These are phyloP conservation scores for Ptilonorhynchus violaceus DNA, from an alignment of 2,113 vertebrate species.

Conservation along the genomic window DNA sequence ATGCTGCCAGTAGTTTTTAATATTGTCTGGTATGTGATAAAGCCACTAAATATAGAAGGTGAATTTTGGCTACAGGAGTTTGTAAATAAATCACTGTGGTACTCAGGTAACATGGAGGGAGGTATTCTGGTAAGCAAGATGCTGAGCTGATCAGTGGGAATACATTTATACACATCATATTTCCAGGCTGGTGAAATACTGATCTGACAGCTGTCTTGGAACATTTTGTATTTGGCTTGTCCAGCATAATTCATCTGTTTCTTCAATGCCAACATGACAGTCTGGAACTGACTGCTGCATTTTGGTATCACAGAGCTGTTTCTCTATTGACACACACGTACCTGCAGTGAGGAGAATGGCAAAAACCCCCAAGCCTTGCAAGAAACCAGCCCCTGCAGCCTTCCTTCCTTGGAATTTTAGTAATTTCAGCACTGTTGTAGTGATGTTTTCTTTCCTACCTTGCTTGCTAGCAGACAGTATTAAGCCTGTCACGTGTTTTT, in stretches of 20 bases:
- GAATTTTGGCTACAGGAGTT: not conserved
- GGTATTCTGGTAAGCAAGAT: not conserved
- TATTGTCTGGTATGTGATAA: not conserved
- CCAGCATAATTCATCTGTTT: not conserved
- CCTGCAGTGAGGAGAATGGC: not conserved
- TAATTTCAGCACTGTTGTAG: not conserved
- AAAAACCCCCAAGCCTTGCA: not conserved
- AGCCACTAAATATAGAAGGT: not conserved
- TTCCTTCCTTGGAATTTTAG: not conserved
- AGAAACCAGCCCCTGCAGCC: not conserved
- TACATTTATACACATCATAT: not conserved
- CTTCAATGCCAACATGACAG: not conserved
- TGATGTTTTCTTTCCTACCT: not conserved
- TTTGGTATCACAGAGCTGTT: not conserved
- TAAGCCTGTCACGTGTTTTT: not conserved
- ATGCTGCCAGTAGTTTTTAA: not conserved
- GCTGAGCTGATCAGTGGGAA: not conserved
- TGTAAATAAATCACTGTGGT: not conserved
- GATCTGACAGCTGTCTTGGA: not conserved
- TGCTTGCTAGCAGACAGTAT: not conserved
- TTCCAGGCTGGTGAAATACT: not conserved
- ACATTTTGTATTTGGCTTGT: not conserved
- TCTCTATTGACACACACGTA: accelerated
- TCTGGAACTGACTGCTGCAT: not conserved
- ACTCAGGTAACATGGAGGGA: not conserved